Evolutionary conservation across 1,140 invertebrate species (phyloP).

Genomic region (Drosophila ohnishii): DNA sequence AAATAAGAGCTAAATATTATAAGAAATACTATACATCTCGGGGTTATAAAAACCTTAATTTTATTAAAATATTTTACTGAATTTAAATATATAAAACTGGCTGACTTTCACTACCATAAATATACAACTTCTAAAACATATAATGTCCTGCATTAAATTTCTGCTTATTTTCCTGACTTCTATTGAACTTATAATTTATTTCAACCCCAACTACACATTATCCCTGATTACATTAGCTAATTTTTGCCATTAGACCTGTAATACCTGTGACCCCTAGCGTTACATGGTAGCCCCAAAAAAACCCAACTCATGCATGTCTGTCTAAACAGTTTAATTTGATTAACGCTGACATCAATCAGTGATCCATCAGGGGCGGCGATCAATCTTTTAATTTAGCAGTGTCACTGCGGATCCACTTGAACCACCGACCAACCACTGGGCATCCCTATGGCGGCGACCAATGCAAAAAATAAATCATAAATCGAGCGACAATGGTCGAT

Average conservation of each 20-base stretch:
- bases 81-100: background rate
- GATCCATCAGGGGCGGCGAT: slow-evolving; percentile 39
- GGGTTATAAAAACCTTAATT: background rate
- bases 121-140: background rate
- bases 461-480: slow-evolving; percentile 73
- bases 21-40: background rate
- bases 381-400: slow-evolving; percentile 44
- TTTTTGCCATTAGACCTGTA: background rate
- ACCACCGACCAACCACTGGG: slow-evolving; percentile 37
- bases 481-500: slow-evolving; percentile 63
- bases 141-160: background rate
- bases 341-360: slow-evolving; percentile 46
- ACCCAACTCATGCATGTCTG: background rate
- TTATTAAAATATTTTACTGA: too few species aligned
- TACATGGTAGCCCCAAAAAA: background rate
- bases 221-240: background rate
- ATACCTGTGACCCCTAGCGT: background rate
- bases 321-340: slow-evolving; percentile 46
- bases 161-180: background rate
- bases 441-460: slow-evolving; percentile 13
- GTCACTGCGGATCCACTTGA: slow-evolving; percentile 37
- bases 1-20: slow-evolving; percentile 3
- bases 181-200: background rate
- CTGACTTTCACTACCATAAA: too few species aligned
- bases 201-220: background rate